Conservation (phyloP, 1,140 invertebrate species). For the Andrena cerasifolii region DNA sequence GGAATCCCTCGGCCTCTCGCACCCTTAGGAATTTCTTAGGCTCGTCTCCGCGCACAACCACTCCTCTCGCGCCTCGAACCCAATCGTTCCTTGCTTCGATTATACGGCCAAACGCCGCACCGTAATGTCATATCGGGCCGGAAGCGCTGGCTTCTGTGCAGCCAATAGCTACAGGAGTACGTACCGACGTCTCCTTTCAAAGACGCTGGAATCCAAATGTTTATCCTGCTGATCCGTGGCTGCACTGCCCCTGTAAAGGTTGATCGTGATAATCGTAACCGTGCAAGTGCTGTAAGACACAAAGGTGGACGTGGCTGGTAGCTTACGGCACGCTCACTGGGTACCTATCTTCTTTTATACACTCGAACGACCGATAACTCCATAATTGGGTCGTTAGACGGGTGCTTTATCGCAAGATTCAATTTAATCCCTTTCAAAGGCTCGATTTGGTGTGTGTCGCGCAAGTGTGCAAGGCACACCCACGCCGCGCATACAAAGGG, state of each 20-base stretch:
- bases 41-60: conserved; percentile 34
- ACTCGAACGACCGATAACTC: conserved; percentile 53
- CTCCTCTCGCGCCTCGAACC: conserved; percentile 68
- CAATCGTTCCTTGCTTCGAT: conserved; percentile 72
- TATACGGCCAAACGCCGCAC: conserved; percentile 59
- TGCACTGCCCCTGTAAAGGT: no score
- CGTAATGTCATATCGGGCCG: conserved; percentile 34
- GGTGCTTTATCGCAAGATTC: conserved; percentile 56
- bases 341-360: conserved; percentile 14
- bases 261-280: conserved; percentile 9
- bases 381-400: conserved; percentile 64
- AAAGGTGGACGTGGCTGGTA: background rate
- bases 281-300: conserved; percentile 30
- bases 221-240: no score
- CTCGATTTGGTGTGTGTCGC: conserved; percentile 13
- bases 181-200: no score
- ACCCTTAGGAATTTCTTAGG: conserved; percentile 38
- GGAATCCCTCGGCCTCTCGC: background rate
- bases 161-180: no score
- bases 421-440: conserved; percentile 49
- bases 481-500: background rate
- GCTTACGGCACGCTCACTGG: conserved; percentile 9
- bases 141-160: background rate
- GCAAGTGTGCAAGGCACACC: background rate
- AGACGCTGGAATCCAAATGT: no score